Conservation (phyloP, 2,797 vertebrate genomes). For the Gallinago nigripennis region DNA sequence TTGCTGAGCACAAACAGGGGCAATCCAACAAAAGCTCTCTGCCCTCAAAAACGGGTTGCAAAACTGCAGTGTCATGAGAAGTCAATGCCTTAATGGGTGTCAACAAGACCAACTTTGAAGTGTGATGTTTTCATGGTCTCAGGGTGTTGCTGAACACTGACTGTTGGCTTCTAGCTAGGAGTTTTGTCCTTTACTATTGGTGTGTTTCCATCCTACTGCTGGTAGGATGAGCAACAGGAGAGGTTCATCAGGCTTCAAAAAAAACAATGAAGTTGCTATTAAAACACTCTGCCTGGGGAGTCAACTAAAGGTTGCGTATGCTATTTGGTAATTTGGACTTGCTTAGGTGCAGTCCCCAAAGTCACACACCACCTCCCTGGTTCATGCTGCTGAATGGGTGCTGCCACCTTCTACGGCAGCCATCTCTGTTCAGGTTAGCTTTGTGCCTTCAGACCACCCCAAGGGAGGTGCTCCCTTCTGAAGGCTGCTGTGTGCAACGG, state of each 20-base stretch:
- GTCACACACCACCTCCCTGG: neutral
- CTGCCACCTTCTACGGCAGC: neutral
- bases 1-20: neutral
- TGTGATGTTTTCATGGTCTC: neutral
- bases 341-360: neutral
- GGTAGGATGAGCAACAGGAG: neutral
- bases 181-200: neutral
- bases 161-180: neutral
- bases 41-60: conserved; percentile 1
- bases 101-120: neutral
- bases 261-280: neutral
- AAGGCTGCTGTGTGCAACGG: neutral
- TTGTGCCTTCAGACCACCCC: neutral
- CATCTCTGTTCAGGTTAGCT: accelerated
- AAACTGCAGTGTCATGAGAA: conserved; percentile 45
- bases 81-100: neutral
- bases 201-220: neutral
- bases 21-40: neutral
- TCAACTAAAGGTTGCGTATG: neutral
- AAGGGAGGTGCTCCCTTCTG: neutral
- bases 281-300: neutral
- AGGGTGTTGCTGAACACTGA: neutral
- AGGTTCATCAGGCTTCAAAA: neutral
- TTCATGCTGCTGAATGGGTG: accelerated
- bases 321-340: neutral